Evolutionary conservation across 2,797 vertebrate species (phyloP).

Genomic region (Nasua narica): DNA sequence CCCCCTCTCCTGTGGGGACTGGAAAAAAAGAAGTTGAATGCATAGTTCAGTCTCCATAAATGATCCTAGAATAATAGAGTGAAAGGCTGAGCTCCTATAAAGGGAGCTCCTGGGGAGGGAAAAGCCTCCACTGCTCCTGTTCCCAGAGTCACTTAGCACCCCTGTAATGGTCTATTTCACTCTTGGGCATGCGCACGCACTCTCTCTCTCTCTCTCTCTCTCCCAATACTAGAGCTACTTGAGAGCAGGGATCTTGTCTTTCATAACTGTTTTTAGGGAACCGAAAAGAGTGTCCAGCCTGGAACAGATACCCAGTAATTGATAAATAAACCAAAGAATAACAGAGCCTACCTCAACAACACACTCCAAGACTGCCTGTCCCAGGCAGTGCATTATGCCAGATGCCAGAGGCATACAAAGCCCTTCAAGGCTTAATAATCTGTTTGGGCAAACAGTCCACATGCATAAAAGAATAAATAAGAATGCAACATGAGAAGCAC

Average conservation of each 20-base stretch:
- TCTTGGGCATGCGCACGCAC: too few relatives aligned
- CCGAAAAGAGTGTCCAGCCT: neutral
- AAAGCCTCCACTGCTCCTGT: neutral
- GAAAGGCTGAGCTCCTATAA: neutral
- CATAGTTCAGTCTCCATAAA: neutral
- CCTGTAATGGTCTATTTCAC: neutral
- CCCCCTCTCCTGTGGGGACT: neutral
- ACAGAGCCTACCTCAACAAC: neutral
- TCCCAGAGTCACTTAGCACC: neutral
- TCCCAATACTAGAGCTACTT: neutral
- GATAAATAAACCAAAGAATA: slow-evolving; percentile 2
- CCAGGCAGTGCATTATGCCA: slow-evolving; percentile 2
- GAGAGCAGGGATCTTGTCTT: neutral
- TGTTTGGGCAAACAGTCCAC: slow-evolving; percentile 16
- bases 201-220: too few relatives aligned
- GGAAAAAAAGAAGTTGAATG: neutral
- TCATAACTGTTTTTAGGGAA: neutral
- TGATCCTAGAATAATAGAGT: neutral
- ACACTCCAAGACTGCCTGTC: neutral
- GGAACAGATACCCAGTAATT: neutral
- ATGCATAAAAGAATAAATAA: slow-evolving; percentile 37
- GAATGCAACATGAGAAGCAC: neutral
- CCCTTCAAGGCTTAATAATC: slow-evolving; percentile 34
- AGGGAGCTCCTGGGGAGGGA: neutral
- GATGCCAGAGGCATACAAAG: neutral